Base-by-base conservation (phyloP, 2,113 vertebrate genomes). In the Helogale parvula region DNA sequence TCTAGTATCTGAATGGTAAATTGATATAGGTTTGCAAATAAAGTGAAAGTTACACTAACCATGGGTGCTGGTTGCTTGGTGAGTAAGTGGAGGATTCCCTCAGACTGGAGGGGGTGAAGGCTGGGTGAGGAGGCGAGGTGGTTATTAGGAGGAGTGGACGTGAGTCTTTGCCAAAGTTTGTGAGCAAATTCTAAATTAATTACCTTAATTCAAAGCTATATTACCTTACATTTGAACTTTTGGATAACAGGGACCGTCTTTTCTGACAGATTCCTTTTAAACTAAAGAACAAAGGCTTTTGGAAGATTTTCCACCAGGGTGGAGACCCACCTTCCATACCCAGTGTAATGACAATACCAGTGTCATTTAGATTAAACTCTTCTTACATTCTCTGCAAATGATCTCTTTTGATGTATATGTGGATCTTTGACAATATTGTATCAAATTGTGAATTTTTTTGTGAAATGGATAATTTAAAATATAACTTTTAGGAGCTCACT, bases 231-330 rank as follows among this genome's bases (percentile, higher is more conserved):
- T 94, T 92, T 74, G 65, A 93, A 88, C 27, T 81, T 96, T 65
- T 33, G 84, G 31, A 2, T 66, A 72, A 54, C 79, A 45, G 27
- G 14, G 2, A 77, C 15, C 57, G 10, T 47, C n/a, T 96, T 54
- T 88, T 45, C 60, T 90, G n/a, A 87, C 11, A 95, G 15, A 93
- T 33, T 90, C 21, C 60, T 83, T 93, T 72, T 84, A 71, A 71
- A 90, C 45, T 87, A 79, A 96, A 63, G 81, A 87, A 83, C 27
- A 29, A 69, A 95, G 35, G 33, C n/a, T 60, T 94, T 93, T 81
- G 66, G 86, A 66, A 66, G 13, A 52, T 45, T 68, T 83, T 77
- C 31, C n/a, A 38, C 29, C 2, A 76, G 33, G 14, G 19, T 16
- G 81, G 71, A 92, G 47, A 84, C 65, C n/a, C 68, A 74, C 82